Evolutionary conservation across 2,797 vertebrate genomes (phyloP), one percentile per base, ranked within the genome.

Genomic region (Sarcoramphus papa): DNA sequence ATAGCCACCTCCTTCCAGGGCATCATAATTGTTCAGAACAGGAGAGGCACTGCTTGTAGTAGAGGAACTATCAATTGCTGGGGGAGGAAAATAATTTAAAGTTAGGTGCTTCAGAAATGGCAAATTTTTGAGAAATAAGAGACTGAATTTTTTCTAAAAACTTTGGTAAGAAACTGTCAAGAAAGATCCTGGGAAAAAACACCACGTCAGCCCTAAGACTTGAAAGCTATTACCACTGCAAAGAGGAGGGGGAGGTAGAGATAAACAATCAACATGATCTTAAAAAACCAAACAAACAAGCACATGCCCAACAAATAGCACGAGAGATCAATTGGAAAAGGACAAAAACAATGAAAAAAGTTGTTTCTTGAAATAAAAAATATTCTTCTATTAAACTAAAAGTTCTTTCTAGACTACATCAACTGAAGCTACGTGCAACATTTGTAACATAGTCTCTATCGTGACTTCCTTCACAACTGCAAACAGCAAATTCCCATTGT

Each of bases 21-120:
- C 98, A 88, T 99, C 99, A 0, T 99, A 99, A 96, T 98, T 99
- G 98, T 99, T 99, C 94, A 98, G 98, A 95, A 99, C 97, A 12
- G 99, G 99, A 76, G 99, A 99, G 19, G 99, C 99, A 69, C 99
- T 99, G 97, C 99, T 99, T 43, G 99, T 99, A 75, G 99, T 99
- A 59, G 99, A 99, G 12, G 99, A 99, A 31, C 98, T 99, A 96
- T 99, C 99, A 51, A 98, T 98, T 63, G 99, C 99, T 99, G 94
- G 13, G 17, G 54, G 23, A 96, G 30, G 83, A 80, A 88, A 86
- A 93, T 2, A 73, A 41, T 81, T 80, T 43, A 31, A 54, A 20
- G 56, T 81, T 79, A 96, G 56, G 4, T 40, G 75, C 40, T 73
- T 76, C 51, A 88, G 35, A 83, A 96, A 81, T 3, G 43, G 23